Evolutionary conservation across 2,797 vertebrate species (phyloP).

Genomic region (Morus bassanus): DNA sequence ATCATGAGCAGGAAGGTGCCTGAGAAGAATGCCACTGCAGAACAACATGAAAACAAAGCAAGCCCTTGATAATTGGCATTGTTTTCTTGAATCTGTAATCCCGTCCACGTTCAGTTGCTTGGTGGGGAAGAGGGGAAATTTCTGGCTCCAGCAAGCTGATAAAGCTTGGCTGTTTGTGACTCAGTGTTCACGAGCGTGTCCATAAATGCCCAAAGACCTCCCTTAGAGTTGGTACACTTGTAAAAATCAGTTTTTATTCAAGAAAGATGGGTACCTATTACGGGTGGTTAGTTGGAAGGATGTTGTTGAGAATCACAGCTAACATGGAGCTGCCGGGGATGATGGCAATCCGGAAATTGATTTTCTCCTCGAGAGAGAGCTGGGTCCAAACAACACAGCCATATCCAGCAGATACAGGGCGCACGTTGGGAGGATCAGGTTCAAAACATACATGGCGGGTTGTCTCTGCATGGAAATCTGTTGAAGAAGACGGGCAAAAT

Average conservation of each 20-base stretch:
- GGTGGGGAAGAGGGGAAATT: neutral
- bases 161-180: neutral
- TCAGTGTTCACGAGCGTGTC: rapidly evolving
- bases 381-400: slow-evolving; percentile 77
- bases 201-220: neutral
- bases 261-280: slow-evolving; percentile 74
- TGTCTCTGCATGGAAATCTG: slow-evolving; percentile 80
- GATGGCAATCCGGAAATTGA: slow-evolving; percentile 83
- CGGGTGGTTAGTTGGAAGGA: slow-evolving; percentile 79
- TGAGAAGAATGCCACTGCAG: slow-evolving; percentile 80
- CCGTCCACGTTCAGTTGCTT: neutral
- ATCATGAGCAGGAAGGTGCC: slow-evolving; percentile 81
- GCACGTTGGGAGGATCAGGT: slow-evolving; percentile 81
- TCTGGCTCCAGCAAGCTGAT: neutral
- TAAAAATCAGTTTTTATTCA: neutral
- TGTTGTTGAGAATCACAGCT: slow-evolving; percentile 84
- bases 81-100: neutral
- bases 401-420: slow-evolving; percentile 82
- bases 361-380: slow-evolving; percentile 78
- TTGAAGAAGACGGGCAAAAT: neutral
- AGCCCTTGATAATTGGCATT: neutral
- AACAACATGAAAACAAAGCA: neutral
- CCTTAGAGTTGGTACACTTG: neutral
- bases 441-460: slow-evolving; percentile 78
- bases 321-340: slow-evolving; percentile 82